These are phyloP conservation scores for Cynoglossus semilaevis DNA, from an alignment of 2,113 vertebrate species.

Conservation along the genomic window DNA sequence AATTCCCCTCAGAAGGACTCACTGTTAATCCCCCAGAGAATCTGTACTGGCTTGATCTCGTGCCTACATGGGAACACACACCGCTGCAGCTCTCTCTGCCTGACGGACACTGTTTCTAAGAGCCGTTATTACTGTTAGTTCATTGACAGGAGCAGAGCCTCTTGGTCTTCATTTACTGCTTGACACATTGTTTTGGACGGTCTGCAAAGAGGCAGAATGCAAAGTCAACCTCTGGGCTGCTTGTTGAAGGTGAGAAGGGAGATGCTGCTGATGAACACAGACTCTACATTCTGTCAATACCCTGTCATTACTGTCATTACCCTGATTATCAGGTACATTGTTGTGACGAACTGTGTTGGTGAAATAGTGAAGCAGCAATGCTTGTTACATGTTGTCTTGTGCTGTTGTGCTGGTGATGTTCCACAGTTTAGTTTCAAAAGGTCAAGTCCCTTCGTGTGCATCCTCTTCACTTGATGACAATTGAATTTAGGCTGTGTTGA, in stretches of 20 bases:
- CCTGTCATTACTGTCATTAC: slow-evolving; percentile 32
- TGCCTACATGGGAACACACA: slow-evolving; percentile 27
- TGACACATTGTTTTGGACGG: too few species aligned
- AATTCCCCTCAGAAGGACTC: slow-evolving; percentile 60
- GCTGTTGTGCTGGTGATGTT: too few species aligned
- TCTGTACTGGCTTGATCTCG: slow-evolving; percentile 58
- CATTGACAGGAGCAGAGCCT: background rate
- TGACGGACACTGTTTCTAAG: slow-evolving; percentile 4
- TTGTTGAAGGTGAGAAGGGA: background rate
- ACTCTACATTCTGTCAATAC: slow-evolving; percentile 28
- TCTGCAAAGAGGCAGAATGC: background rate
- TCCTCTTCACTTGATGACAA: too few species aligned
- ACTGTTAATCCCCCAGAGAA: slow-evolving; percentile 64
- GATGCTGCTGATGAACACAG: background rate
- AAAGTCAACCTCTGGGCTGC: background rate
- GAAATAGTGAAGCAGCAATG: too few species aligned
- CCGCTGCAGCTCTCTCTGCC: slow-evolving; percentile 5
- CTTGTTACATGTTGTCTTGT: too few species aligned
- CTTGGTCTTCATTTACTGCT: background rate
- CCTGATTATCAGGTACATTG: slow-evolving; percentile 51
- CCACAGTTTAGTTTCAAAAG: too few species aligned
- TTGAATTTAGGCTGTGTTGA: too few species aligned
- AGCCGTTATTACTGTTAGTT: background rate
- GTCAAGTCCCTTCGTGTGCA: too few species aligned
- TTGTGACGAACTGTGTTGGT: background rate